These are phyloP conservation scores for Proterorhinus semilunaris DNA, from an alignment of 2,113 vertebrate species.

Conservation along the genomic window DNA sequence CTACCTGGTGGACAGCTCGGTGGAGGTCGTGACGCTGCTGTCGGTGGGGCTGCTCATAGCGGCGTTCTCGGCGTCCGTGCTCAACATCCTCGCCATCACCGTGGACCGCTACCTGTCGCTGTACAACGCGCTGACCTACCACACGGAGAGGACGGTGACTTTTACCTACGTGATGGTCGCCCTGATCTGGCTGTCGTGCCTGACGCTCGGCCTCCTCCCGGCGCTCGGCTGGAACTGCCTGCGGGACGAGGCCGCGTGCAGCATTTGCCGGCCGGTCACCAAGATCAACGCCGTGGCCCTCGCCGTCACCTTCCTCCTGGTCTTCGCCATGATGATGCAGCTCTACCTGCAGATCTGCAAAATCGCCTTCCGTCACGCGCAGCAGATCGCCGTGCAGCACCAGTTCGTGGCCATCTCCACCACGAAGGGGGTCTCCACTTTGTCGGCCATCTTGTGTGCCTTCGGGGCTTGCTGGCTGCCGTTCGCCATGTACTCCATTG, in stretches of 20 bases:
- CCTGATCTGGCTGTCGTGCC: conserved; percentile 81
- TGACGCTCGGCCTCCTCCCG: conserved; percentile 82
- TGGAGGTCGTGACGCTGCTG: conserved; percentile 79
- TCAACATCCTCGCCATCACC: conserved; percentile 89
- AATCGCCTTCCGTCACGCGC: conserved; percentile 89
- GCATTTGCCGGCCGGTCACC: conserved; percentile 86
- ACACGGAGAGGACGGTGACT: conserved; percentile 84
- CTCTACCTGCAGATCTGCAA: conserved; percentile 92
- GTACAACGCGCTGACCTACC: conserved; percentile 91
- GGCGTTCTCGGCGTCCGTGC: conserved; percentile 88
- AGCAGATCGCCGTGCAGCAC: conserved; percentile 93
- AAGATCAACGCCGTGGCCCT: conserved; percentile 86
- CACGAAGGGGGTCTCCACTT: conserved; percentile 90
- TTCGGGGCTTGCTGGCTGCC: conserved; percentile 91
- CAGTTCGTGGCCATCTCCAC: conserved; percentile 88
- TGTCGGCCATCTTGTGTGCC: conserved; percentile 87
- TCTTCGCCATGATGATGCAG: conserved; percentile 91
- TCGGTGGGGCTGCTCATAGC: conserved; percentile 82
- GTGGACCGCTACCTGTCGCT: conserved; percentile 91
- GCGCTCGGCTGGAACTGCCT: conserved; percentile 91
- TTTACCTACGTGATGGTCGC: conserved; percentile 85
- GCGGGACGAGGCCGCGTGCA: conserved; percentile 80
- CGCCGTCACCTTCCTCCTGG: conserved; percentile 85
- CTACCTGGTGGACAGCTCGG: conserved; percentile 78
- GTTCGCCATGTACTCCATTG: conserved; percentile 86